Percentiles rank a stretch among this genome's conserved stretches.
These are phyloP conservation scores for crab-eating macaque (Macaca fascicularis) DNA, from an alignment of 2,113 vertebrate species.

Conservation along the genomic window DNA sequence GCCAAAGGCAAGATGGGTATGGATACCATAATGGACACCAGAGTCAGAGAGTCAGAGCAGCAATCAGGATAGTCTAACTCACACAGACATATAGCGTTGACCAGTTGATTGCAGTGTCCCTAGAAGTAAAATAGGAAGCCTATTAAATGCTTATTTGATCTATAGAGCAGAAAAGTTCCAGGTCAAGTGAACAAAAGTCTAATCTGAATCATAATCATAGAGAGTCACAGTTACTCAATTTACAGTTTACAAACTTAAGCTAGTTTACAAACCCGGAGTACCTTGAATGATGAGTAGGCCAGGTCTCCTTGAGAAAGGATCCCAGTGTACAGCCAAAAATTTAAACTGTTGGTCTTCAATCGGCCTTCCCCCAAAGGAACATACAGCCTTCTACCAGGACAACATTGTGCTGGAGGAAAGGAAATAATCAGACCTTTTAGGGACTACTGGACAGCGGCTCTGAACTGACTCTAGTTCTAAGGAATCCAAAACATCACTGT, in stretches of 20 bases:
- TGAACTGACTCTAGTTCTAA: neutral
- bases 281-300: neutral
- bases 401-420: neutral
- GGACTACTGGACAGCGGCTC: neutral
- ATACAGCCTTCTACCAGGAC: neutral
- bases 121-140: neutral
- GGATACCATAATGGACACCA: neutral
- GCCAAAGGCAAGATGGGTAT: neutral
- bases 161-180: neutral
- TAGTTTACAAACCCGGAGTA: neutral
- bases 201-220: neutral
- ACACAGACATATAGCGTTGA: neutral
- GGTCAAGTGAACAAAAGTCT: neutral
- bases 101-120: neutral
- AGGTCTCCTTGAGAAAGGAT: neutral
- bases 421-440: neutral
- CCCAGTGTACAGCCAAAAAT: neutral
- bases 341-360: neutral
- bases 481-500: neutral
- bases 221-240: neutral
- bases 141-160: neutral
- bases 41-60: neutral
- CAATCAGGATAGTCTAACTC: neutral
- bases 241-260: neutral
- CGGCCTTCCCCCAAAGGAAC: neutral